These are phyloP conservation scores for Pachypanchax playfairii DNA, from an alignment of 2,113 vertebrate species.

Conservation along the genomic window DNA sequence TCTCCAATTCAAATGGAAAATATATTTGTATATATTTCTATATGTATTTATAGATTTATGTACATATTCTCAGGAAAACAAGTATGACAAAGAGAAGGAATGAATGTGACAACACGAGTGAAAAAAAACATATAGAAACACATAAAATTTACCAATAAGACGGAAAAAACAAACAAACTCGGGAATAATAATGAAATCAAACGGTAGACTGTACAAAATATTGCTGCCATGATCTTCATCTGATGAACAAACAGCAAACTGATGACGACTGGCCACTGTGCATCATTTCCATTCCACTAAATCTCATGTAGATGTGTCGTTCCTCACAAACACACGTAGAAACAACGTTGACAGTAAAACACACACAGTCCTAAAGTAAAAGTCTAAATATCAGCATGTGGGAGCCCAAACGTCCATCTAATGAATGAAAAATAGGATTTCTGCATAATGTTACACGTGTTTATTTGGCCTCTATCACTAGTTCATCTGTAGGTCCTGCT, in stretches of 20 bases:
- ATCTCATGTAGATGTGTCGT: constrained; percentile 38
- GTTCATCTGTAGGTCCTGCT: constrained; percentile 55
- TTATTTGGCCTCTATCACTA: constrained; percentile 67
- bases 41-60: constrained; percentile 83
- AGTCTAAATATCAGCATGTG: constrained; percentile 35
- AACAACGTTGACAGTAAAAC: constrained; percentile 69
- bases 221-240: constrained; percentile 76
- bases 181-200: constrained; percentile 37
- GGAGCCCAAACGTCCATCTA: constrained; percentile 31
- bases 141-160: constrained; percentile 75
- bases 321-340: constrained; percentile 49
- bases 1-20: constrained; percentile 82
- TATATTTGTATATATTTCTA: constrained; percentile 83
- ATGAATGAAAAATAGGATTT: constrained; percentile 15
- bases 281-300: constrained; percentile 61
- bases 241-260: constrained; percentile 70
- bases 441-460: constrained; percentile 28
- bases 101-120: constrained; percentile 69
- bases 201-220: constrained; percentile 74
- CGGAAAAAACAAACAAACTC: constrained; percentile 56
- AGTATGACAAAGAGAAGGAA: constrained; percentile 70
- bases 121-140: constrained; percentile 50
- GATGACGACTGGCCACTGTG: constrained; percentile 75
- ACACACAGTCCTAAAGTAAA: constrained; percentile 41
- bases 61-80: constrained; percentile 78